Evolutionary conservation across 2,113 vertebrate genomes (phyloP), one percentile per base, ranked within the genome.

Genomic region (Lepus timidus): DNA sequence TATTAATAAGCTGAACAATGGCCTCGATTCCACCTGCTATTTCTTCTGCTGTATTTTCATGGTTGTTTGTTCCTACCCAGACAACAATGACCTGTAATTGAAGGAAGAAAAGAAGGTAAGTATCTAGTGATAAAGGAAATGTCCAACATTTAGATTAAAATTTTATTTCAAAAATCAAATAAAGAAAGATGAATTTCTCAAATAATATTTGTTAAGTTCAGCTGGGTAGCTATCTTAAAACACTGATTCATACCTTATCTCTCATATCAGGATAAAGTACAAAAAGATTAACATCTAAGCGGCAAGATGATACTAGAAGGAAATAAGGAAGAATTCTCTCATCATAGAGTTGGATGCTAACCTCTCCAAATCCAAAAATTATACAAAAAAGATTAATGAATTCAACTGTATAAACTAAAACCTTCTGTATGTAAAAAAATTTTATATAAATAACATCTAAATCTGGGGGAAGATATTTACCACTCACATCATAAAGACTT

Each of bases 11-110:
- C 81, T 98, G 98, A 82, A 99, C 99, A 13, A 99, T 99, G 31
- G 99, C 99, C 96, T 99, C 98, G 22, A 99, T 99, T 13, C 99
- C 99, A 62, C 99, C 99, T 5, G 99, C 99, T 23, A 99, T 99
- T 95, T 99, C 99, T 91, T 99, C 99, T 2, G 99, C 99, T 1
- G 99, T 99, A 98, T 99, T 99, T 91, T 99, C 98, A 0, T 99
- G 98, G 93, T 99, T 99, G 97, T 99, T 99, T 97, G 99, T 99
- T 98, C 99, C 99, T 84, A 99, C 99, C 99, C 99, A 99, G 93
- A 99, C 97, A 91, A 99, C 99, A 88, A 99, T 99, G 94, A 99
- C 99, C 99, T 99, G 90, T 9, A 29, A 74, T 84, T 36, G 39
- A 91, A 74, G 81, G 70, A 29, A 93, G 71, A 75, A 86, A 80